phyloP scores from a whole-genome alignment of 2,113 vertebrate species.

The Nothobranchius kuhntae region DNA sequence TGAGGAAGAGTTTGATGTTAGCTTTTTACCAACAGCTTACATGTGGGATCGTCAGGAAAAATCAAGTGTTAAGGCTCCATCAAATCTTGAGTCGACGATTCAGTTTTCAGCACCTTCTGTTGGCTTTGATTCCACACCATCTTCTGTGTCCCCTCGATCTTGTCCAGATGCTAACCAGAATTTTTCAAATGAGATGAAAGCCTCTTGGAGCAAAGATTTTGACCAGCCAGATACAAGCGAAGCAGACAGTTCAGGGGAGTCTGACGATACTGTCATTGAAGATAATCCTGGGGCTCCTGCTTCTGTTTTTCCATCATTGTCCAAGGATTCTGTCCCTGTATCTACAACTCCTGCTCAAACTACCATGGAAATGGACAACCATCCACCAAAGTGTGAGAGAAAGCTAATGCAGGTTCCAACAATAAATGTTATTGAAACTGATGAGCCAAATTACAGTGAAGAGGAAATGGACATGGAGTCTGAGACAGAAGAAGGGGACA shows the following conservation, averaged over 20 bases:
- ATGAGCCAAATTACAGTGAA: constrained; percentile 78
- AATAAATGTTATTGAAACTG: constrained; percentile 83
- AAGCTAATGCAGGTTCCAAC: constrained; percentile 76
- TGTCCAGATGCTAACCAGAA: constrained; percentile 22
- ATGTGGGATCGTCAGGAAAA: constrained; percentile 78
- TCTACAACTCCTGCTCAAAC: not conserved
- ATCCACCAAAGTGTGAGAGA: constrained; percentile 56
- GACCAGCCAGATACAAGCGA: constrained; percentile 72
- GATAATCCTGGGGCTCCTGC: constrained; percentile 58
- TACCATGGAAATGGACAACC: constrained; percentile 34
- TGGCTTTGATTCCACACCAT: constrained; percentile 54
- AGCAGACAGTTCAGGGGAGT: constrained; percentile 87
- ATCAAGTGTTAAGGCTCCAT: constrained; percentile 24
- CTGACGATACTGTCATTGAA: constrained; percentile 89
- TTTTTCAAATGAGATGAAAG: constrained; percentile 40
- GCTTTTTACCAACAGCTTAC: constrained; percentile 80
- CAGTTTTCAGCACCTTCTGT: constrained; percentile 52
- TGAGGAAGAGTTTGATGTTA: constrained; percentile 78
- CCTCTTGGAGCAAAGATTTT: constrained; percentile 50
- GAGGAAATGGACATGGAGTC: constrained; percentile 72
- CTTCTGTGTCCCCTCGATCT: constrained; percentile 29
- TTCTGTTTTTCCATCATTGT: constrained; percentile 5
- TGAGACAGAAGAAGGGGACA: constrained; percentile 59
- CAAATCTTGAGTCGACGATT: constrained; percentile 24
- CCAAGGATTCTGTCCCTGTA: constrained; percentile 17